Conservation (phyloP, 1,140 invertebrate species). For the Drosophila equinoxialis region DNA sequence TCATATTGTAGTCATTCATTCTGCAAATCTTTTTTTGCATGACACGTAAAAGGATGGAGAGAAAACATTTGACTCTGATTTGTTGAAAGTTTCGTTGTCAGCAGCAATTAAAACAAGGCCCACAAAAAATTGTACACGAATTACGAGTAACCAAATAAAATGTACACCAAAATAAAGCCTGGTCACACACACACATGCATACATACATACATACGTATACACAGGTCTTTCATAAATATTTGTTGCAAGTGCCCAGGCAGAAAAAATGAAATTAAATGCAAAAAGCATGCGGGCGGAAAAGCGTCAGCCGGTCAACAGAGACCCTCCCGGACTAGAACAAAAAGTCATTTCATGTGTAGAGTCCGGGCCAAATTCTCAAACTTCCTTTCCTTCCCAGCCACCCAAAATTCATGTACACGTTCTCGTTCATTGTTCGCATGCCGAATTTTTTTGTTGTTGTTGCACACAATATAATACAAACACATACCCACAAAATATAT, state of each 20-base stretch:
- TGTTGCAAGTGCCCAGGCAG: conserved; percentile 20
- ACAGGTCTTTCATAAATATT: background rate
- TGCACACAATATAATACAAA: conserved; percentile 74
- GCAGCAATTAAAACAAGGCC: conserved; percentile 69
- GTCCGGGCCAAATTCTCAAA: conserved; percentile 17
- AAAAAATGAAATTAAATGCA: conserved; percentile 71
- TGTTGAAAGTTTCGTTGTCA: conserved; percentile 75
- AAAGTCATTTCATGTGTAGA: conserved; percentile 46
- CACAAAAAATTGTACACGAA: conserved; percentile 68
- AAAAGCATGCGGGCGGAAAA: conserved; percentile 58
- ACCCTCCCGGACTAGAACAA: conserved; percentile 23
- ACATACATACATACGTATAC: background rate
- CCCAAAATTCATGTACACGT: conserved; percentile 14
- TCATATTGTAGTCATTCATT: conserved; percentile 47
- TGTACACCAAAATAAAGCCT: conserved; percentile 39
- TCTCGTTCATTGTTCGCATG: conserved; percentile 67
- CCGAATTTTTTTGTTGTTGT: conserved; percentile 48
- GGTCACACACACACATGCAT: conserved; percentile 17
- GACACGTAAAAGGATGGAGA: background rate
- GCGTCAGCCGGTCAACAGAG: conserved; percentile 31
- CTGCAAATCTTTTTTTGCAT: conserved; percentile 25
- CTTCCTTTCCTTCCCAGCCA: conserved; percentile 9
- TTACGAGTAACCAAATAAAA: conserved; percentile 34
- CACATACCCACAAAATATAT: conserved; percentile 18
- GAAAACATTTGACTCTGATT: conserved; percentile 53